Evolutionary conservation across 1,140 invertebrate genomes (phyloP), one percentile per base, ranked within the genome.

Genomic region (Tachypleus tridentatus): DNA sequence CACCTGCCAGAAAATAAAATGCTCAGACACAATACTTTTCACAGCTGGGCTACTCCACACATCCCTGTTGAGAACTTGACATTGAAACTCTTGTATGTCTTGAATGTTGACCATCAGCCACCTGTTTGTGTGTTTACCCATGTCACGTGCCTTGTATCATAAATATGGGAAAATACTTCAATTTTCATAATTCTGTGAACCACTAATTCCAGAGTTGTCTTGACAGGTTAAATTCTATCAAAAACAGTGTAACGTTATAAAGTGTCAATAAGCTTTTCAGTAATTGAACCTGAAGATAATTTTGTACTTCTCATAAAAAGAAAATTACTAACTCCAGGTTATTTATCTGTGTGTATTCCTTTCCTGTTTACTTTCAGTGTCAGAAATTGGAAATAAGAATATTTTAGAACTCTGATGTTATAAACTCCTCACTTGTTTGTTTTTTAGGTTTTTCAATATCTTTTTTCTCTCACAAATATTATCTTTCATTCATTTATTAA

Each of bases 1-100:
- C 72, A 87, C 86, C 81, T 89, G 88, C 86, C 86, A 89, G 67
- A 90, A 82, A n/a, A 88, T 76, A 74, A 90, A 89, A 76, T 87
- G 83, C 68, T 85, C 80, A 60, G 81, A 81, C 29, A 89, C 75
- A 58, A 90, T 79, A 58, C 80, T 80, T 65, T 85, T 83, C 3
- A 89, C 82, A 65, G 83, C 80, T 61, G 75, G 74, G 68, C 84
- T 82, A 3, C 85, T 83, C 88, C 88, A 90, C 2, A 91, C 82
- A 76, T 90, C 88, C 60, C 88, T 77, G 75, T 89, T 90, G 4
- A 90, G 76, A 4, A 86, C 81, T 76, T 89, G 87, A 69, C 82
- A 84, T 7, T 82, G 75, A 77, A 90, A 90, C 75, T 88, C 87
- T 70, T 82, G 77, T 47, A 86, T 80, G 77, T 89, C 83, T 75